Evolutionary conservation across 2,888 invertebrate species (phyloP).

Genomic region (Orchesella flavescens): DNA sequence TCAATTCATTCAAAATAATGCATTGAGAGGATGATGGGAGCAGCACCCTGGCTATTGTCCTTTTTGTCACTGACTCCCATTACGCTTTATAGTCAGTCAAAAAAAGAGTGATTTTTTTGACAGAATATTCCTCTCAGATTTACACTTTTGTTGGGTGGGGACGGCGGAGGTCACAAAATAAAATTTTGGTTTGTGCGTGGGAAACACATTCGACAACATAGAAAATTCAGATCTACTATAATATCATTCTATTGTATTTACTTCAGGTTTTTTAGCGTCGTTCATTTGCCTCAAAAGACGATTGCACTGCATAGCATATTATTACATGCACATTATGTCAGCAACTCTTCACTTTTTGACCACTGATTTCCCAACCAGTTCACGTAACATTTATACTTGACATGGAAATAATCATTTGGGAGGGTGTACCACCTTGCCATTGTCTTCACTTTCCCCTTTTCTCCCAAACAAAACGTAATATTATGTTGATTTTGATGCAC

Average conservation of each 20-base stretch:
- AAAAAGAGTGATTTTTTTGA: slow-evolving; percentile 29
- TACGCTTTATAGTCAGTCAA: slow-evolving; percentile 42
- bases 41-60: slow-evolving; percentile 17
- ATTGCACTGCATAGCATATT: background rate
- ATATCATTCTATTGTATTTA: too few relatives aligned
- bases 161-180: too few relatives aligned
- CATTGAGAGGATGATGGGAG: slow-evolving; percentile 8
- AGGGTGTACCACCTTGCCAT: background rate
- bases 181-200: too few relatives aligned
- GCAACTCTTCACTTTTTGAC: background rate
- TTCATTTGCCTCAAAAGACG: background rate
- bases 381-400: slow-evolving; percentile 59
- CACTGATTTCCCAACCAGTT: slow-evolving; percentile 28
- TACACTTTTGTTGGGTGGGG: slow-evolving; percentile 42
- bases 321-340: background rate
- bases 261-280: too few relatives aligned
- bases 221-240: too few relatives aligned
- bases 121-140: slow-evolving; percentile 35
- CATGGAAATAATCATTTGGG: slow-evolving; percentile 57
- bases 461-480: background rate
- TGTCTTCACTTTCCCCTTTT: background rate
- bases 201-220: too few relatives aligned
- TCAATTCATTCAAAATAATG: slow-evolving; percentile 48
- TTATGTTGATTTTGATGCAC: slow-evolving; percentile 5
- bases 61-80: slow-evolving; percentile 46